Base-by-base conservation (phyloP, 2,888 invertebrate genomes). In the Pristionchus entomophagus region DNA sequence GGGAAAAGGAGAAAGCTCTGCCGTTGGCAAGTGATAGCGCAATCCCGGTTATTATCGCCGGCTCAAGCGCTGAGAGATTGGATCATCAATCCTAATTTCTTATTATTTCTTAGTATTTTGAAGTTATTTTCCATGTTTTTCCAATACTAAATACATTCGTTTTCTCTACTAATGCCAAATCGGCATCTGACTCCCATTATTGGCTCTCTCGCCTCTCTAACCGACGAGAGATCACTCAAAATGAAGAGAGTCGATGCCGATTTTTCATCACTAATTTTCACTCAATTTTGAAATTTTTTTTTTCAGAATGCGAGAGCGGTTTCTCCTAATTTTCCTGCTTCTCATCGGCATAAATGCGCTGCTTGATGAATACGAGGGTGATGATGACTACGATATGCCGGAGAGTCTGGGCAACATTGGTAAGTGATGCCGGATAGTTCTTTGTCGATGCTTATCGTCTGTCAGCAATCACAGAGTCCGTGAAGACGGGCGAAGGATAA, bases 1-100 rank as follows among this genome's bases (percentile, higher is more conserved):
- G 3, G 35, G 17, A n/a, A n/a, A 62, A 19, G 65, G 35, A 35
- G 35, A 65, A 65, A 6, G 1, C 10, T 69, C 41, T 73, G 73
- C 73, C 73, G 41, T 73, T 41, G 73, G 73, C 35, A 22, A n/a
- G 12, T 22, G 73, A 73, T 45, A 73, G 73, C 73, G 73, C 73
- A 73, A 73, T 73, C 73, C 73, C 41, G 73, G 73, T 26, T 41
- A 41, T 73, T 73, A 41, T 73, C 73, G 41, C 35, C 32, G 2
- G 26, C 26, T 26, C n/a, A n/a, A n/a, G 59, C 59, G 65, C 2
- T 35, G n/a, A 32, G 2, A 35, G 65, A 65, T 65, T 65, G 65
- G 65, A 65, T 65, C 65, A 65, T 65, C 65, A 45, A 6, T 45
- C 8, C 14, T 45, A 45, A 45, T 14, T 45, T 14, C 45, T 56